Evolutionary conservation across 92 coral and sea anemone species (phyloP).

Genomic region (Montipora capitata): DNA sequence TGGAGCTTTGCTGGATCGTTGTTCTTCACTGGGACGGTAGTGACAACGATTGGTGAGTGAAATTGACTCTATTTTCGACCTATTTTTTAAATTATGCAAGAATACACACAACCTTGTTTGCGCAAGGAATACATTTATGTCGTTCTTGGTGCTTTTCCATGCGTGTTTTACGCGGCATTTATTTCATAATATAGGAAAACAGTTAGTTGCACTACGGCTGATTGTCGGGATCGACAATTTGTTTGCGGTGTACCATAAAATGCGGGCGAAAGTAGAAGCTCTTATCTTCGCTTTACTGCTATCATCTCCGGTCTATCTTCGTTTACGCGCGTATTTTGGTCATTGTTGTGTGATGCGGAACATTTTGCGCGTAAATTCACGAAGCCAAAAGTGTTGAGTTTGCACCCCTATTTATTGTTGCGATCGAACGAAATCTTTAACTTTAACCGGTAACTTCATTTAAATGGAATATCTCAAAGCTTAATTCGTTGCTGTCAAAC

Average conservation of each 20-base stretch:
- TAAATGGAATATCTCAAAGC: not conserved
- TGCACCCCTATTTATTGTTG: slow-evolving; percentile 29
- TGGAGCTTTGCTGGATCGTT: slow-evolving; percentile 99
- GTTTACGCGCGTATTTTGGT: slow-evolving; percentile 13
- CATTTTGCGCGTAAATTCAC: not conserved
- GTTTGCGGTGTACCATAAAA: slow-evolving; percentile 24
- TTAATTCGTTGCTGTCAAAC: slow-evolving; percentile 60
- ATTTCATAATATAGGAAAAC: not conserved
- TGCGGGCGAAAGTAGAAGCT: slow-evolving; percentile 6
- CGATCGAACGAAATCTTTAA: not conserved
- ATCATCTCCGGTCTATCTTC: not conserved
- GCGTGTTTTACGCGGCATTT: not conserved
- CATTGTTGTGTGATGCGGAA: slow-evolving; percentile 18
- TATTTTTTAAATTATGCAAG: not conserved
- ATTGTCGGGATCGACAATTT: not conserved
- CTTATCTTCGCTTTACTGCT: not conserved
- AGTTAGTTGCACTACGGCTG: not conserved
- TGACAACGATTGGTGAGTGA: slow-evolving; percentile 96
- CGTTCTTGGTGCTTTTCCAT: slow-evolving; percentile 24
- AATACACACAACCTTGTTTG: slow-evolving; percentile 13
- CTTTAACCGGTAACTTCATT: not conserved
- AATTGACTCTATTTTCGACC: not conserved
- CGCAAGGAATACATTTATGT: slow-evolving; percentile 5
- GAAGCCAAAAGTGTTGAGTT: not conserved
- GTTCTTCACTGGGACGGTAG: slow-evolving; percentile 98